phyloP scores from a whole-genome alignment of 2,797 vertebrate species.

The Diplodus puntazzo region DNA sequence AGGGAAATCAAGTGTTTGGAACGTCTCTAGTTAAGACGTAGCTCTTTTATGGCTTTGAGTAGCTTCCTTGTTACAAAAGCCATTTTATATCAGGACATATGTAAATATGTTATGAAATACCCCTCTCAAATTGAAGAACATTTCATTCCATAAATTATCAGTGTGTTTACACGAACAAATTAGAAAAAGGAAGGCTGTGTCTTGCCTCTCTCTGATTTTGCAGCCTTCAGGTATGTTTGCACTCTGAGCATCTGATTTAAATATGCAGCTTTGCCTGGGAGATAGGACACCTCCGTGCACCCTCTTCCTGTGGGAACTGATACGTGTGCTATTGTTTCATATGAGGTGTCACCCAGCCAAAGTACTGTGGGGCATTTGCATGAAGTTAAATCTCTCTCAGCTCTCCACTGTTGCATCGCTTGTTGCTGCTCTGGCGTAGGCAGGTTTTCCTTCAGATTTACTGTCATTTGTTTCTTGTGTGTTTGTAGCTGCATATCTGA shows the following conservation, averaged over 20 bases:
- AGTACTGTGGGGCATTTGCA: background rate
- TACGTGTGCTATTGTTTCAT: constrained; percentile 12
- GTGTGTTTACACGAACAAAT: background rate
- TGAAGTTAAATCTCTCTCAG: background rate
- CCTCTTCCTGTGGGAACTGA: constrained; percentile 5
- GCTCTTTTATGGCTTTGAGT: background rate
- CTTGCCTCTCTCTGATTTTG: background rate
- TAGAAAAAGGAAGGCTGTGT: background rate
- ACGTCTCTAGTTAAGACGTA: background rate
- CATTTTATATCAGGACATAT: background rate
- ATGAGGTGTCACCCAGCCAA: background rate
- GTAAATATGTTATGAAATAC: background rate
- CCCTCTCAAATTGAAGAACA: background rate
- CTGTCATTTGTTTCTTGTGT: background rate
- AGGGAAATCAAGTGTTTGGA: no score
- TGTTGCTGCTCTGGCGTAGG: background rate
- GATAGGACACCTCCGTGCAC: background rate
- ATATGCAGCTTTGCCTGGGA: constrained; percentile 23
- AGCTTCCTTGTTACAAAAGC: background rate
- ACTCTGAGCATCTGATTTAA: constrained; percentile 25
- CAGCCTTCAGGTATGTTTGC: constrained; percentile 20
- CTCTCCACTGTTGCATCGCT: background rate
- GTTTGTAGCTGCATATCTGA: background rate
- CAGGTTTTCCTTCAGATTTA: background rate
- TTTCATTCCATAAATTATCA: background rate